Conservation (phyloP, 2,888 invertebrate species). For the Agrilus mali region DNA sequence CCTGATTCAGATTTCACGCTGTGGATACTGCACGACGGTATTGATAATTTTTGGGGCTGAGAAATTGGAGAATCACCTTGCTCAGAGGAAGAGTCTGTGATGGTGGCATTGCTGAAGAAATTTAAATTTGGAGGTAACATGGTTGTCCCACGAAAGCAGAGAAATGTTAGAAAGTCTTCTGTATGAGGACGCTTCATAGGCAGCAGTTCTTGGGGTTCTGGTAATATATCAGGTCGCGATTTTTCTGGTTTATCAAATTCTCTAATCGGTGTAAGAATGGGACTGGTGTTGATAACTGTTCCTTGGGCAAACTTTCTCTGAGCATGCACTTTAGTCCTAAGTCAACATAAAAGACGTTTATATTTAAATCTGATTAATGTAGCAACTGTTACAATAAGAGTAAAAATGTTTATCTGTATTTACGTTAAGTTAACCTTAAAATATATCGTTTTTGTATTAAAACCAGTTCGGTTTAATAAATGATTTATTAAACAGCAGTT, state of each 20-base stretch:
- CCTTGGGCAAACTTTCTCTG: constrained; percentile 83
- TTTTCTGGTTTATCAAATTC: constrained; percentile 43
- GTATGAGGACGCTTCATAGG: constrained; percentile 63
- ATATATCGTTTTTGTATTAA: too few relatives aligned
- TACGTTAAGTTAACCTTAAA: too few relatives aligned
- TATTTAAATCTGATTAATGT: too few relatives aligned
- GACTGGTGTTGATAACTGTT: constrained; percentile 42
- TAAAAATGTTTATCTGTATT: too few relatives aligned
- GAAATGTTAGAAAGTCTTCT: constrained; percentile 74
- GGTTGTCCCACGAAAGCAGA: constrained; percentile 68
- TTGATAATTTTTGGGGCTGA: too few relatives aligned
- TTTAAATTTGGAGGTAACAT: constrained; percentile 60
- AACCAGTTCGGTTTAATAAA: constrained; percentile 1
- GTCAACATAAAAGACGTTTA: too few relatives aligned
- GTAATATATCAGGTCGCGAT: constrained; percentile 29
- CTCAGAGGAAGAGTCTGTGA: constrained; percentile 20
- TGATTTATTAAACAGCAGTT: neutral
- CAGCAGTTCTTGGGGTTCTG: constrained; percentile 45
- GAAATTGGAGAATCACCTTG: too few relatives aligned
- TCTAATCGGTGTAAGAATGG: constrained; percentile 45
- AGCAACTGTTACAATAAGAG: too few relatives aligned
- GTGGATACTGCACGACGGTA: constrained; percentile 4
- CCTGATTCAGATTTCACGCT: constrained; percentile 19
- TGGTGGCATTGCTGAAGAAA: constrained; percentile 46
- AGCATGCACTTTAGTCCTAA: constrained; percentile 68